phyloP scores from a whole-genome alignment of 2,888 invertebrate species.

The Cerastis rubricosa region DNA sequence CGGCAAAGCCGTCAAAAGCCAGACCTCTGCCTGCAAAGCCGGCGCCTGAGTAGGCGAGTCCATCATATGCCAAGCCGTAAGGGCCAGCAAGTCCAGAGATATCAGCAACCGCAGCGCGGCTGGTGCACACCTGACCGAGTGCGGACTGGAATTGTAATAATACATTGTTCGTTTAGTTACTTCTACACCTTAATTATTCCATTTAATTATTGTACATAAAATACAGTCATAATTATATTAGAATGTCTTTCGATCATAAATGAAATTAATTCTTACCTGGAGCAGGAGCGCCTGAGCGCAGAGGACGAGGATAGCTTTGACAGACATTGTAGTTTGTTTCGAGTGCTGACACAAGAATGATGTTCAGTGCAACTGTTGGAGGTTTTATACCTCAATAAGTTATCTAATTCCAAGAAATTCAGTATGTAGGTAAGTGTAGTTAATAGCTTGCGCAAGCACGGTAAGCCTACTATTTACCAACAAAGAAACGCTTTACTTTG shows the following conservation, averaged over 20 bases:
- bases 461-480: conserved; percentile 2
- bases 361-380: background rate
- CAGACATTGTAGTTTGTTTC: too few species aligned
- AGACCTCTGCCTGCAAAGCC: conserved; percentile 14
- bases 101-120: background rate
- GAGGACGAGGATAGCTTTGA: too few species aligned
- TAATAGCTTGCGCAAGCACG: background rate
- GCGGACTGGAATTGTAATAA: background rate
- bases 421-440: background rate
- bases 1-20: background rate
- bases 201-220: too few species aligned
- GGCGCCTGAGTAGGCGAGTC: background rate
- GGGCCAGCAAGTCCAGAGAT: background rate
- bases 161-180: too few species aligned
- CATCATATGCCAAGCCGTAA: conserved; percentile 3
- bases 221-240: too few species aligned
- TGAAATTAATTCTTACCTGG: too few species aligned
- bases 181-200: too few species aligned
- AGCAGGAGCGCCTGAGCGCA: too few species aligned
- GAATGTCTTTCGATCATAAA: too few species aligned
- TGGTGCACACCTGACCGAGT: background rate
- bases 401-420: background rate
- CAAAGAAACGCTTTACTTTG: background rate
- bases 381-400: conserved; percentile 20
- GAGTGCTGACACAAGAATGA: conserved; percentile 1